Evolutionary conservation across 2,797 vertebrate species (phyloP), one percentile per base, ranked within the genome.

Genomic region (Petrocephalus schoutedeni): DNA sequence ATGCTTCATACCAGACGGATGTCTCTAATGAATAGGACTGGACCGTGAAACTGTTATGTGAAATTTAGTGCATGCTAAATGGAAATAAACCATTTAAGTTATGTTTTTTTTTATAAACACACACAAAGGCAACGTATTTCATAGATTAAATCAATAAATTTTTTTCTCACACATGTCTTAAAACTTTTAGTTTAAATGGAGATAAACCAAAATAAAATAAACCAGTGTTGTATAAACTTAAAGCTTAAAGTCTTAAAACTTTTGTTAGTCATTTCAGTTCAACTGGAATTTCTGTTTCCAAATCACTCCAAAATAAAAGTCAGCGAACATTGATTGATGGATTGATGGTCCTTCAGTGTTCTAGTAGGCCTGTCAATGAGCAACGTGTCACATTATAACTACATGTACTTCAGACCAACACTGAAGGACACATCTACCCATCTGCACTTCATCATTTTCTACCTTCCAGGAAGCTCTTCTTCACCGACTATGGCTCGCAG

Each of bases 401-500:
- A 84, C 49, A 23, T 54, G 36, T 12, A 51, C 36, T 51, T 82
- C 64, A 77, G 9, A 83, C n/a, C 51, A 9, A 28, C 21, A 23
- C n/a, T 6, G 45, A 28, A 12, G 3, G 10, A 14, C 4, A n/a
- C 45, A n/a, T 80, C 41, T 41, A 80, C 51, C 54, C 51, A 80
- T 45, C 80, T 83, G 80, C 45, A 21, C 49, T 21, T 53, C 51
- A 19, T 80, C n/a, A 49, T n/a, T 41, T 9, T 59, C 28, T 80
- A 1, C n/a, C 71, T 87, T 49, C 12, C 87, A 97, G 97, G 92
- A 97, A 96, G 93, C 93, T 97, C 91, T 97, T 97, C 92, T 97
- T 97, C 90, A 96, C 96, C 19, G 96, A 97, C 93, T 97, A 95
- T 0, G 97, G 96, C 87, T 95, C 93, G 1, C 88, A 94, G 86